A percentile compares a stretch with the other conserved stretches of the same genome.
Conservation (phyloP, 92 coral and sea anemone species). For the Epizoanthus rinbou region DNA sequence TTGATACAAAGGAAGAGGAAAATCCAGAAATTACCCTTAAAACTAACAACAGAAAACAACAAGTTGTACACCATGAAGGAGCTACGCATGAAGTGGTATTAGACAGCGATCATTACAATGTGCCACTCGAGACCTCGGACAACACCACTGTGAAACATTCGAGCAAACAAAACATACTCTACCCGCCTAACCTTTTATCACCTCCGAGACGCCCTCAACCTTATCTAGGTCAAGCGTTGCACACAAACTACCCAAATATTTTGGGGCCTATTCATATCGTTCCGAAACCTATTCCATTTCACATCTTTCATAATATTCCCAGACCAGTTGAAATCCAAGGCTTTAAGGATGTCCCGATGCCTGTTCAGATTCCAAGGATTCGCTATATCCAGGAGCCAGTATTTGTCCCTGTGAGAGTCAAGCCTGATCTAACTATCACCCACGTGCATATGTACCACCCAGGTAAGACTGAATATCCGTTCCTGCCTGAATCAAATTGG, state of each 20-base stretch:
- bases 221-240: conserved; percentile 1
- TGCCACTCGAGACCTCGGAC: background rate
- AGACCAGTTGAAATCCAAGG: background rate
- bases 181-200: background rate
- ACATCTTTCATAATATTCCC: background rate
- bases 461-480: conserved; percentile 41
- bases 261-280: conserved; percentile 4
- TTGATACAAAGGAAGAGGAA: conserved; percentile 1
- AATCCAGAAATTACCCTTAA: background rate
- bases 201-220: background rate
- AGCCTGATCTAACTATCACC: conserved; percentile 54
- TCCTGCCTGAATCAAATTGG: too few species aligned
- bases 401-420: conserved; percentile 59
- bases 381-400: conserved; percentile 57
- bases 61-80: background rate
- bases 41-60: background rate
- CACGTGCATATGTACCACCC: conserved; percentile 70
- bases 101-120: background rate
- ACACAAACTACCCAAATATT: background rate
- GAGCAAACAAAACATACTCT: conserved; percentile 6
- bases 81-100: background rate
- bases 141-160: background rate
- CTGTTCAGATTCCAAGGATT: conserved; percentile 46
- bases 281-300: conserved; percentile 4
- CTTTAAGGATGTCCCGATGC: conserved; percentile 37